Evolutionary conservation across 2,888 invertebrate genomes (phyloP), one percentile per base, ranked within the genome.

Genomic region (Agrotis segetum): DNA sequence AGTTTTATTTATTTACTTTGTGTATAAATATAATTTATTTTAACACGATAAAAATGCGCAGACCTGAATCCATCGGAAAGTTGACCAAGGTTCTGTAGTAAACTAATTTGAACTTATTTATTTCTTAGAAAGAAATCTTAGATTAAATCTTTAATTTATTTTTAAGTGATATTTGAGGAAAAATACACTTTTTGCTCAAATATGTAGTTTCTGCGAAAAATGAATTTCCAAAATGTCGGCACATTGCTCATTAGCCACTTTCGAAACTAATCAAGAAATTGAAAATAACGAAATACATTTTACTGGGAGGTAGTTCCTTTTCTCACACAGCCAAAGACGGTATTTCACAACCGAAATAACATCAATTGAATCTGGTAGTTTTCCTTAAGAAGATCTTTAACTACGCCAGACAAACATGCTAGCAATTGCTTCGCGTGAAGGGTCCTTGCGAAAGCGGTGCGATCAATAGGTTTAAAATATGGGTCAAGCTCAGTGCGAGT

Each of bases 391-490:
- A 83, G 60, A 46, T 68, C 50, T 73, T 55, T 76, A 85, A 79
- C 65, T 71, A 67, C 34, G 67, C 64, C 47, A 65, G 70, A 74
- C 76, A 79, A 85, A 83, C 61, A 79, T 76, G 72, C 74, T 70
- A 70, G 69, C 74, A 78, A 83, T 79, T 76, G 85, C 78, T 84
- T 49, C 68, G 79, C 78, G 74, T 83, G 76, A 75, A 64, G 73
- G 74, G 67, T 74, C 83, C 74, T 77, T 78, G 83, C 81, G 69
- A 82, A 74, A 79, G 81, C 71, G 63, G 61, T 71, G 67, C 90
- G 91, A 92, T 92, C 92, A 85, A 92, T 92, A 90, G 87, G 67
- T 90, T 89, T 90, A 88, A 91, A 90, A 93, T 92, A 90, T 92
- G 88, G 93, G 93, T 93, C 92, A 93, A 90, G 90, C 88, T 90